Base-by-base conservation (phyloP, 1,140 invertebrate genomes). In the Pantala flavescens region DNA sequence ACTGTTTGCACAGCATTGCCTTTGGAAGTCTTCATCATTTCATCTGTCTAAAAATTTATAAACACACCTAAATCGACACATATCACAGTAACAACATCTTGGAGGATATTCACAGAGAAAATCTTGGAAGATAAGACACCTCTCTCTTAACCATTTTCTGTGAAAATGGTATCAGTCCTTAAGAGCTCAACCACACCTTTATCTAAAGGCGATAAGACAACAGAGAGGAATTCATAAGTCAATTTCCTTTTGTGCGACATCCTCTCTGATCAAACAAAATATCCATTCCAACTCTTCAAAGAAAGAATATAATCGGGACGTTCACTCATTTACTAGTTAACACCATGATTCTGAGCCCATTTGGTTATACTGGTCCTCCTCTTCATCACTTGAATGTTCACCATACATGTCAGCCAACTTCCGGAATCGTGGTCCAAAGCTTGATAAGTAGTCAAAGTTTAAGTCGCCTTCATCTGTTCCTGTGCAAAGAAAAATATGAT, bases 371-470 rank as follows among this genome's bases (percentile, higher is more conserved):
- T 89, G 87, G 76, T 88, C 88, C 71, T 90, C 89, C 74, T 88
- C 85, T 71, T 92, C 90, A 79, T 95, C 93, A 79, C 90, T 92
- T 19, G 93, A 91, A 77, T 93, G 91, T 80, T 95, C 93, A 19
- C 94, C 95, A 82, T 98, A 99, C 95, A 99, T 98, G 80, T 98
- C 94, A 11, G 97, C 96, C 74, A 99, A 85, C 81, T 98, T 98
- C 77, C 95, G 90, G 87, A 99, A 99, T 75, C 96, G 87, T 43
- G 96, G 96, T 43, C 97, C 97, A 84, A 98, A 98, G 80, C 94
- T 94, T 36, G 96, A 96, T 77, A 99, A 85, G 84, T 98, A 97
- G 83, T 98, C 96, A 84, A 98, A 98, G 81, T 98, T 96, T 77
- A 98, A 88, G 84, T 97, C 95, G 73, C 93, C 93, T 80, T 96